A percentile compares a stretch with the other conserved stretches of the same genome.
phyloP scores from a whole-genome alignment of 2,888 invertebrate species.

The Parnassius orleans region DNA sequence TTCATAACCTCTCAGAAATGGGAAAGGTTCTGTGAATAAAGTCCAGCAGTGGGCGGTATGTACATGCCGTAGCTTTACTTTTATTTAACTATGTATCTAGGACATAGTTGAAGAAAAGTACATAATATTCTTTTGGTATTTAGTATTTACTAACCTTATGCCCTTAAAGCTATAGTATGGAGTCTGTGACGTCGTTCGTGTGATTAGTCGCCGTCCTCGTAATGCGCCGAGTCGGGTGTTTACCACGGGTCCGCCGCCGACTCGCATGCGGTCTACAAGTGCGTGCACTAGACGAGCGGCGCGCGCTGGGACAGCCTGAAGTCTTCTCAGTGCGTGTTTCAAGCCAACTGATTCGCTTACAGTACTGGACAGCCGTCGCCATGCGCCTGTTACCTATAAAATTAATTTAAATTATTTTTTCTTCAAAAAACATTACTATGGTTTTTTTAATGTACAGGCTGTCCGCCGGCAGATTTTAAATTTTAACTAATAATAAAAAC shows the following conservation, averaged over 20 bases:
- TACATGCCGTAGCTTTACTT: no score
- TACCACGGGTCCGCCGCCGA: conserved; percentile 74
- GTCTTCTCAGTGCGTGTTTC: conserved; percentile 69
- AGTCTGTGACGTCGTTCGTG: conserved; percentile 62
- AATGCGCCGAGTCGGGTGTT: conserved; percentile 61
- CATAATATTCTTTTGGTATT: no score
- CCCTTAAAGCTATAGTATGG: conserved; percentile 76
- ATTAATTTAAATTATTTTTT: not conserved
- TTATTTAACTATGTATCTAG: no score
- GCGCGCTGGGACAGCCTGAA: conserved; percentile 72
- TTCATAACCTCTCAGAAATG: no score
- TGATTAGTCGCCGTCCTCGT: conserved; percentile 65
- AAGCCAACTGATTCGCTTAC: conserved; percentile 75
- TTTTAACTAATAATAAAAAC: no score
- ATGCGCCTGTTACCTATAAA: conserved; percentile 69
- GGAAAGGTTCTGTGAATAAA: no score
- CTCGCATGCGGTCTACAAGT: conserved; percentile 74
- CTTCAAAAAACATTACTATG: no score
- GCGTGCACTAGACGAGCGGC: conserved; percentile 74
- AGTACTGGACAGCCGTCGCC: conserved; percentile 70
- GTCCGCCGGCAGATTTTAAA: no score
- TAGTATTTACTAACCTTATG: conserved; percentile 54
- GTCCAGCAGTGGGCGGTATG: no score
- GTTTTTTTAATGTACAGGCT: no score
- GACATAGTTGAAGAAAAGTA: no score